Evolutionary conservation across 2,797 vertebrate genomes (phyloP).

Genomic region (Poecilia wingei): DNA sequence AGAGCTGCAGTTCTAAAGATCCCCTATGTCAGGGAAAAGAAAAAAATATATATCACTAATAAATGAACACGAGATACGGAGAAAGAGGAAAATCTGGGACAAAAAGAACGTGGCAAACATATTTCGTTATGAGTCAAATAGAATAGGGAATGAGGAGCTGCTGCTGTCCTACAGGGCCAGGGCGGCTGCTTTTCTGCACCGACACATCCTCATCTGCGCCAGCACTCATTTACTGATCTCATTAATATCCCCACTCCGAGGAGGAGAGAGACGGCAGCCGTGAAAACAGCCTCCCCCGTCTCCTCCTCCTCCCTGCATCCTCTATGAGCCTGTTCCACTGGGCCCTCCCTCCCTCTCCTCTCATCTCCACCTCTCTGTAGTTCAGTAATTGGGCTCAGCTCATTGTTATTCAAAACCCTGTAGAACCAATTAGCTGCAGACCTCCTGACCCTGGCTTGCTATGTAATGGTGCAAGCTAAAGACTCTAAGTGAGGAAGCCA

Average conservation of each 20-base stretch:
- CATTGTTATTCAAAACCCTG: constrained; percentile 84
- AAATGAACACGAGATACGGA: constrained; percentile 80
- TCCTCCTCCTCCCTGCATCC: constrained; percentile 55
- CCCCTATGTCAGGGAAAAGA: constrained; percentile 61
- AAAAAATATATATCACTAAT: constrained; percentile 77
- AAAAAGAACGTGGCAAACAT: constrained; percentile 70
- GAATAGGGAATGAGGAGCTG: constrained; percentile 85
- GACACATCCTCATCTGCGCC: constrained; percentile 81
- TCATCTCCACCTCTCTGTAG: constrained; percentile 74
- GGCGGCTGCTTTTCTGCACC: constrained; percentile 74
- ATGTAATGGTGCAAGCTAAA: constrained; percentile 81
- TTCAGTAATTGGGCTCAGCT: constrained; percentile 85
- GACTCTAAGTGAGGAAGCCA: constrained; percentile 82
- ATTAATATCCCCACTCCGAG: constrained; percentile 80
- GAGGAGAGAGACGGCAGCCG: constrained; percentile 74
- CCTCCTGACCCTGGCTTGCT: constrained; percentile 84
- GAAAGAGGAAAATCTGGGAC: constrained; percentile 72
- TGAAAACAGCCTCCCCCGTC: constrained; percentile 58
- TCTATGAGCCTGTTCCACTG: constrained; percentile 67
- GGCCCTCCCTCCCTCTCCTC: constrained; percentile 55
- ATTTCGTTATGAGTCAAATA: constrained; percentile 81
- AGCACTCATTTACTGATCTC: constrained; percentile 86
- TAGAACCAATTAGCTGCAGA: constrained; percentile 87
- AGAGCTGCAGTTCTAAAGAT: constrained; percentile 63
- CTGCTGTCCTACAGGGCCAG: constrained; percentile 75